Evolutionary conservation across 2,113 vertebrate genomes (phyloP).

Genomic region (Zapus hudsonius): DNA sequence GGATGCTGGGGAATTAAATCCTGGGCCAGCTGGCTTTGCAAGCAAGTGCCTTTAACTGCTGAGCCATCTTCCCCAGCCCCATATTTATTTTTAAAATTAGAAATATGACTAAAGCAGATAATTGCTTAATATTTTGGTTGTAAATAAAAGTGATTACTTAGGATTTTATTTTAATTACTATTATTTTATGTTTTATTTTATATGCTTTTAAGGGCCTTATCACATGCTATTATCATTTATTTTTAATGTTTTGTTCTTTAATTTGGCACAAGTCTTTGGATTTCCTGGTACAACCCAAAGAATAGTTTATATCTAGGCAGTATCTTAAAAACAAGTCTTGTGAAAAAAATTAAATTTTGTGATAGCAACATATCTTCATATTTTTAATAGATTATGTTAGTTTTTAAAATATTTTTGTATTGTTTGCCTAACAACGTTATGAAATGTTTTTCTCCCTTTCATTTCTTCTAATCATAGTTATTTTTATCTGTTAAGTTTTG

Average conservation of each 20-base stretch:
- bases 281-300: background rate
- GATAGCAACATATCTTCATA: background rate
- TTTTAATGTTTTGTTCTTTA: background rate
- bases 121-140: background rate
- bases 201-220: background rate
- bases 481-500: background rate
- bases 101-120: background rate
- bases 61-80: too few species aligned
- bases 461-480: background rate
- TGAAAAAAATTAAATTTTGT: background rate
- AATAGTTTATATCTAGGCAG: background rate
- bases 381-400: background rate
- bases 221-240: background rate
- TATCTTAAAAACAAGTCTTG: constrained; percentile 27
- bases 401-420: background rate
- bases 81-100: background rate
- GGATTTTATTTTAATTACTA: background rate
- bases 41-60: too few species aligned
- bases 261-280: background rate
- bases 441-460: background rate
- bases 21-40: too few species aligned
- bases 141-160: background rate
- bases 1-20: too few species aligned
- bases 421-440: background rate
- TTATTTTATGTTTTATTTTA: background rate